A percentile compares a stretch with the other conserved stretches of the same genome.
Conservation (phyloP, 2,888 invertebrate genomes). For the Apantesis nais region DNA sequence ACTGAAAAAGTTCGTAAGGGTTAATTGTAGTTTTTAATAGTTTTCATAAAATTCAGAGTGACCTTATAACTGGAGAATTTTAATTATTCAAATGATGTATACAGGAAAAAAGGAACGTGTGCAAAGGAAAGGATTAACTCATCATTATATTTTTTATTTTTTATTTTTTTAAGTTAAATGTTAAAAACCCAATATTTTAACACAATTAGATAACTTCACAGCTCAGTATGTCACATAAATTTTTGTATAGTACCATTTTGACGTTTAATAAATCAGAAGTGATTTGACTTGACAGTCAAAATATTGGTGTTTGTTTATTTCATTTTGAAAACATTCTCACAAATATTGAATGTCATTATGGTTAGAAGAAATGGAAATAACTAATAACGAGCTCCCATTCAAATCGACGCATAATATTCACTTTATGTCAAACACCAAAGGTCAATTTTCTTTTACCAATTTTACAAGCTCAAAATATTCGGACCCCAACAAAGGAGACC, state of each 20-base stretch:
- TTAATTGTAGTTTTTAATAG: too few species aligned
- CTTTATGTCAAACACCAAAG: conserved; percentile 16
- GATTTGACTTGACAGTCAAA: background rate
- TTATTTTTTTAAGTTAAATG: too few species aligned
- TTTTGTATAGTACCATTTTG: background rate
- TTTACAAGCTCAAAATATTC: conserved; percentile 27
- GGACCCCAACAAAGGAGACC: conserved; percentile 12
- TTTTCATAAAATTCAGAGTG: too few species aligned
- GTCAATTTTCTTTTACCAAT: conserved; percentile 30
- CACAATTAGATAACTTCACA: too few species aligned
- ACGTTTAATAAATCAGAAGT: background rate
- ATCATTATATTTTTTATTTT: too few species aligned
- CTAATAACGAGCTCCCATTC: background rate
- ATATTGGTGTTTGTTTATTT: background rate
- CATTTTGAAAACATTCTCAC: background rate
- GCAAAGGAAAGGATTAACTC: too few species aligned
- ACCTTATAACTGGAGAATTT: too few species aligned
- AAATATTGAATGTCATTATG: background rate
- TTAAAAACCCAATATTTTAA: too few species aligned
- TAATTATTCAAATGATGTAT: too few species aligned
- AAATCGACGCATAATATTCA: conserved; percentile 1
- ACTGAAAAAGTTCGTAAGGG: too few species aligned
- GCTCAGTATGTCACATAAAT: too few species aligned
- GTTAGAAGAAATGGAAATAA: background rate
- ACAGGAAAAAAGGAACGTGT: too few species aligned